Base-by-base conservation (phyloP, 1,140 invertebrate species). In the Rhysida immarginata region DNA sequence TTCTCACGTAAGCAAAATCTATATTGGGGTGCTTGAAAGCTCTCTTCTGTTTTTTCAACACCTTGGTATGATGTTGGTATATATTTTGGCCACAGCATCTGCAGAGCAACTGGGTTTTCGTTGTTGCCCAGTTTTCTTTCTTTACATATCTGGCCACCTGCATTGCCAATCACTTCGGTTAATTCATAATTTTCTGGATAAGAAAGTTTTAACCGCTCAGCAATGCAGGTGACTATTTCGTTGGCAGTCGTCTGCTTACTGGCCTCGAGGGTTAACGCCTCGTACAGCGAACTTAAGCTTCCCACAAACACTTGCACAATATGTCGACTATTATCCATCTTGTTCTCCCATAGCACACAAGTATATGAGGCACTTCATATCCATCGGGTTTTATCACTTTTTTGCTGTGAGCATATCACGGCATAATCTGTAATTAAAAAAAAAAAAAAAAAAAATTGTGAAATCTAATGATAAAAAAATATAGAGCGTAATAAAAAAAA, bases 51-150 rank as follows among this genome's bases (percentile, higher is more conserved):
- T 8, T 27, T 26, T 21, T 26, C 26, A 5, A 8, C 13, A 8
- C 44, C 5, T 11, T n/a, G 52, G 59, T 46, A 53, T 43, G 24
- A 45, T 55, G 20, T 55, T 25, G 56, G 49, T 43, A 58, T 26
- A 53, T 60, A 42, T 68, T 89, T 87, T 18, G 91, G 91, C 93
- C 92, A 96, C 8, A 96, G 74, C 61, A 91, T 75, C 82, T 95
- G 93, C 26, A 96, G 78, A 23, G 86, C 84, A 8, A 94, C 90
- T 1, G 93, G 93, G 64, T 84, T 89, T 69, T 96, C 92, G 24
- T 77, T 75, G 35, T 82, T 76, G 44, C 85, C 85, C 18, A 97
- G 77, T 63, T 91, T 75, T 57, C 92, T 73, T 73, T 96, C 93
- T 68, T 96, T 95, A 68, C 90, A 95, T 67, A 93, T 86, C 64